Percentiles rank a stretch among this genome's conserved stretches.
phyloP scores from a whole-genome alignment of 2,113 vertebrate genomes.

The Nannobrachium achirus region DNA sequence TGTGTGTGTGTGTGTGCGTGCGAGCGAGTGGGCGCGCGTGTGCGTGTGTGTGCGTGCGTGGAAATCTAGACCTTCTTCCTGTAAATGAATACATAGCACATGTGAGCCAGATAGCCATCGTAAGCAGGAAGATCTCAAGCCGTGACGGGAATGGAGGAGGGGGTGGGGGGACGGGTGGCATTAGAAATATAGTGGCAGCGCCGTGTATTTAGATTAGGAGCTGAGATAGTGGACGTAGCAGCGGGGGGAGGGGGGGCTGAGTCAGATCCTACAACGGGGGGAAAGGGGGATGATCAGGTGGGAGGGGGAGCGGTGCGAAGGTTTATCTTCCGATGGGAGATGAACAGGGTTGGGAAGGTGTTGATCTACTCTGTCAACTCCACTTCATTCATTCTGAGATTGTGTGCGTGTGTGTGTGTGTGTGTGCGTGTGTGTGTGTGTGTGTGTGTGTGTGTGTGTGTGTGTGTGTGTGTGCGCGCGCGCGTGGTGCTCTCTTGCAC shows the following conservation, averaged over 20 bases:
- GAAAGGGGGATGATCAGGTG: slow-evolving; percentile 21
- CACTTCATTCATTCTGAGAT: neutral
- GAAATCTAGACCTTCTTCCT: slow-evolving; percentile 29
- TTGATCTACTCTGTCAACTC: slow-evolving; percentile 9
- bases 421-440: too few species aligned
- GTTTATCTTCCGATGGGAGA: slow-evolving; percentile 75
- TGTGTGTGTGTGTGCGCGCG: too few species aligned
- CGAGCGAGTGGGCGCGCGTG: neutral
- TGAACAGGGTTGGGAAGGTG: slow-evolving; percentile 61
- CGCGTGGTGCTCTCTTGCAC: too few species aligned
- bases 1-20: neutral
- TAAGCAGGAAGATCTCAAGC: slow-evolving; percentile 60
- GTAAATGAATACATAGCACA: slow-evolving; percentile 50
- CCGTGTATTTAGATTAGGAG: slow-evolving; percentile 45
- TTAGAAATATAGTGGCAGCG: slow-evolving; percentile 15
- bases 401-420: too few species aligned
- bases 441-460: too few species aligned
- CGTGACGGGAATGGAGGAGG: slow-evolving; percentile 41
- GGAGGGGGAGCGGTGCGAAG: slow-evolving; percentile 37
- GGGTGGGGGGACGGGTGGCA: neutral
- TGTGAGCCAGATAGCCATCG: slow-evolving; percentile 42
- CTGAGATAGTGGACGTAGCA: slow-evolving; percentile 38
- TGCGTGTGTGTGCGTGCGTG: slow-evolving; percentile 2
- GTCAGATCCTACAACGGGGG: slow-evolving; percentile 54
- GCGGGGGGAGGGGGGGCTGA: slow-evolving; percentile 40